A percentile compares a stretch with the other conserved stretches of the same genome.
phyloP scores from a whole-genome alignment of 2,888 invertebrate species.

The Tetropium fuscum region DNA sequence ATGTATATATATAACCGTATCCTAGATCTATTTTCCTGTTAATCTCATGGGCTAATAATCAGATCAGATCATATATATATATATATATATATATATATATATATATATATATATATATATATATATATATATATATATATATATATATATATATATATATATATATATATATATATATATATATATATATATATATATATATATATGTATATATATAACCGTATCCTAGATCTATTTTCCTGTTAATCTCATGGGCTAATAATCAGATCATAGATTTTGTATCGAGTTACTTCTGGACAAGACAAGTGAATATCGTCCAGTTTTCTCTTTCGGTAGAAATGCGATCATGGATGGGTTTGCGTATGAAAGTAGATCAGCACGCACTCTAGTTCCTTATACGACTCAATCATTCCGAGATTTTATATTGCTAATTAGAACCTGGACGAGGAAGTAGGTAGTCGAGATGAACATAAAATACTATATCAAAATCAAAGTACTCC shows the following conservation, averaged over 20 bases:
- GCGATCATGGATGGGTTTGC: constrained; percentile 50
- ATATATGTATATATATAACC: no score
- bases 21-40: no score
- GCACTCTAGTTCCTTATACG: constrained; percentile 43
- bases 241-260: neutral
- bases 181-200: no score
- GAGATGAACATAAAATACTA: constrained; percentile 22
- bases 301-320: constrained; percentile 39
- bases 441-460: constrained; percentile 28
- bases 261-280: constrained; percentile 51
- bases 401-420: constrained; percentile 33
- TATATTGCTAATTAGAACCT: constrained; percentile 40
- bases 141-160: no score
- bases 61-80: no score
- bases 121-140: no score
- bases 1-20: no score
- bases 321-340: constrained; percentile 58
- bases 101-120: no score
- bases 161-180: no score
- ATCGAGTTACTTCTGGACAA: constrained; percentile 32
- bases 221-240: neutral
- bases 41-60: no score
- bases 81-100: no score
- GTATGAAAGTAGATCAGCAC: constrained; percentile 55
- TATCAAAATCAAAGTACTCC: constrained; percentile 2